A percentile compares a stretch with the other conserved stretches of the same genome.
These are phyloP conservation scores for Tenebrosternarchus preto DNA, from an alignment of 2,113 vertebrate genomes.

Conservation along the genomic window DNA sequence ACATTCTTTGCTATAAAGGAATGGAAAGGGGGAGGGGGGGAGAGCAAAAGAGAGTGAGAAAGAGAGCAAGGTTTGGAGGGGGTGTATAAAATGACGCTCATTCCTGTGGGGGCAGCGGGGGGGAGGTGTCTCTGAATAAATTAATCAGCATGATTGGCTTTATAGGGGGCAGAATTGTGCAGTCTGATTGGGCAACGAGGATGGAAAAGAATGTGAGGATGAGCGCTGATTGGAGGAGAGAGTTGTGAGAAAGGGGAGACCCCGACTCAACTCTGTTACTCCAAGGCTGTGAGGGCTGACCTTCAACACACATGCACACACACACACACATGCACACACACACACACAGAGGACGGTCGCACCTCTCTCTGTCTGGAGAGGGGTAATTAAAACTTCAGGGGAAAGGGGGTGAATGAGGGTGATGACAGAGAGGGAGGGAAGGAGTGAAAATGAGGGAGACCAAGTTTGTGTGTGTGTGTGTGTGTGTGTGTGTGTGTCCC, in stretches of 20 bases:
- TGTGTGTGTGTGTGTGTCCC: slow-evolving; percentile 51
- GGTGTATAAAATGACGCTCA: slow-evolving; percentile 42
- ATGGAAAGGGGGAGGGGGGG: slow-evolving; percentile 52
- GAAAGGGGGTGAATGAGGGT: slow-evolving; percentile 43
- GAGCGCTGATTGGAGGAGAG: slow-evolving; percentile 39
- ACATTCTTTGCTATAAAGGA: slow-evolving; percentile 81
- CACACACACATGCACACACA: slow-evolving; percentile 41
- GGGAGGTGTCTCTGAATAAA: slow-evolving; percentile 49
- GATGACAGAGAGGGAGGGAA: slow-evolving; percentile 39
- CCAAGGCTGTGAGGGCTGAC: slow-evolving; percentile 49
- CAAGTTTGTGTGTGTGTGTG: slow-evolving; percentile 47
- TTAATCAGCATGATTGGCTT: slow-evolving; percentile 58
- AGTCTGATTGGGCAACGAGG: slow-evolving; percentile 29
- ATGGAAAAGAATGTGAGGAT: slow-evolving; percentile 34
- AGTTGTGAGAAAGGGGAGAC: slow-evolving; percentile 60
- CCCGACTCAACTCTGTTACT: slow-evolving; percentile 54
- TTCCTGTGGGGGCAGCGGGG: slow-evolving; percentile 43
- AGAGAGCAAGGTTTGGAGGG: slow-evolving; percentile 39
- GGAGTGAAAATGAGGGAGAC: slow-evolving; percentile 30
- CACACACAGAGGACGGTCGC: slow-evolving; percentile 44
- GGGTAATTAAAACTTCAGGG: slow-evolving; percentile 57
- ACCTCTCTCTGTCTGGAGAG: slow-evolving; percentile 57
- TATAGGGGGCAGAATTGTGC: slow-evolving; percentile 32
- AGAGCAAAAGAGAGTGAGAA: slow-evolving; percentile 15
- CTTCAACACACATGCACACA: slow-evolving; percentile 52